Evolutionary conservation across 1,140 invertebrate species (phyloP), one percentile per base, ranked within the genome.

Genomic region (Atta cephalotes): DNA sequence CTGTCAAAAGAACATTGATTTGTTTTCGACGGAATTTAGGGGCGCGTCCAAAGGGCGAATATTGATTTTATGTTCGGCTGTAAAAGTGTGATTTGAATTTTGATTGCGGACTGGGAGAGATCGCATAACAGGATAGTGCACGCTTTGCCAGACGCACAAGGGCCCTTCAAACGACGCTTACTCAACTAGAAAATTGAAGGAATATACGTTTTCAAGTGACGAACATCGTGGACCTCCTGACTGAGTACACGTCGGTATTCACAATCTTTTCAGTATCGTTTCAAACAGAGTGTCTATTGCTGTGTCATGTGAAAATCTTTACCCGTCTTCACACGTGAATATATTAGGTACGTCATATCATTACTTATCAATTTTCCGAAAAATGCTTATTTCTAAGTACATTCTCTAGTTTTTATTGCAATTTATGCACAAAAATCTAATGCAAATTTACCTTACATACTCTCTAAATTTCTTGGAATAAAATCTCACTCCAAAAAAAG

Each of bases 11-110:
- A 56, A 71, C 86, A 87, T 87, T 89, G 92, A 93, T 93, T 93
- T 89, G 91, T 93, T 94, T 93, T 93, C 86, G 91, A 92, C 91
- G 88, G 90, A 94, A 93, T 94, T 92, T 90, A 91, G 89, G 85
- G 90, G 87, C 87, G 87, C 81, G 89, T 91, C 90, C 87, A 92
- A 93, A 93, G 92, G 91, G 92, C 91, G 90, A 91, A 93, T 95
- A 95, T 95, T 95, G 95, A 95, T 95, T 95, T 95, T 95, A 94
- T 94, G 94, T 93, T 89, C 91, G 91, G 88, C 81, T 93, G 94
- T 92, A 94, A 95, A 95, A 95, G 94, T 95, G 95, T 95, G 94
- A 95, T 95, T 95, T 95, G 95, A 95, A 95, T 95, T 95, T 95
- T 95, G 95, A 95, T 95, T 95, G 94, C 92, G 92, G 91, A 85